Base-by-base conservation (phyloP, 1,140 invertebrate genomes). In the Eupeodes corollae region DNA sequence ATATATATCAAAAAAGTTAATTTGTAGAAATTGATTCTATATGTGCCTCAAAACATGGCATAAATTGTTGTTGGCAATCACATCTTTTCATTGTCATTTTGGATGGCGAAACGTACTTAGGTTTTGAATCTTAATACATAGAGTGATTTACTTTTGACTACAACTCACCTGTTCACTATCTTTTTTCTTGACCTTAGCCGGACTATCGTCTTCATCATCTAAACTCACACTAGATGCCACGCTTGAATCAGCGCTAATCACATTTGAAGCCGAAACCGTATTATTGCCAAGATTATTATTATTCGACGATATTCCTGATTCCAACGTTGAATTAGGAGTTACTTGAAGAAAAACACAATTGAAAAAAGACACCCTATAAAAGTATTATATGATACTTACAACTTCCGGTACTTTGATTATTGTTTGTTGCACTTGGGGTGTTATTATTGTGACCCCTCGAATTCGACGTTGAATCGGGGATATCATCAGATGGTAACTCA, bases 401-500 rank as follows among this genome's bases (percentile, higher is more conserved):
- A 46, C 58, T 68, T 26, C 70, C 70, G 6, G 64, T 53, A 39
- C 61, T 72, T 42, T 56, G 59, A 59, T 83, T 84, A 60, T 86
- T 85, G 58, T 86, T 84, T 5, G 80, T 83, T 21, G 82, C 79
- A 61, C 79, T 80, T 2, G 81, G 79, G 18, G 83, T 83, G 55
- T 86, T 86, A 55, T 82, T 82, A 52, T 84, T 86, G 60, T 84
- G 84, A 13, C 79, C 75, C 43, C 82, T 76, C 13, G 79, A 77
- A 52, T 68, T 68, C 12, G 82, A 76, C 31, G 77, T 73, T 16
- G 83, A 73, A 54, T 86, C 83, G 13, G 78, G 80, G 30, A 82
- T 71, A 64, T 86, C 83, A 55, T 84, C 82, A 35, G 76, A 74
- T 33, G 81, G 78, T 65, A 91, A 77, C 72, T 91, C 86, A 70